phyloP scores from a whole-genome alignment of 2,113 vertebrate genomes.

The Sturnira hondurensis region DNA sequence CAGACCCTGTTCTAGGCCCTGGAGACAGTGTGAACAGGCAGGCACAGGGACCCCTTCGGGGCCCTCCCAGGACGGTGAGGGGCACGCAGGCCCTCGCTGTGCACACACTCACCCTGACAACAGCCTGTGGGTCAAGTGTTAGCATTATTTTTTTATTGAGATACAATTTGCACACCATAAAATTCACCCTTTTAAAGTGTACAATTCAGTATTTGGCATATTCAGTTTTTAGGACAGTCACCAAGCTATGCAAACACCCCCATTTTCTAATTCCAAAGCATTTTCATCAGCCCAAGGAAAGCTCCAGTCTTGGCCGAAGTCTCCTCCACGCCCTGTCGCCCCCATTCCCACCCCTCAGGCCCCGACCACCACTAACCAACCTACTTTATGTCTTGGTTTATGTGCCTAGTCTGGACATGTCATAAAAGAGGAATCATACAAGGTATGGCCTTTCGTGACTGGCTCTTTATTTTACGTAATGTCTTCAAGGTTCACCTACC shows the following conservation, averaged over 20 bases:
- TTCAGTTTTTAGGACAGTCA: background rate
- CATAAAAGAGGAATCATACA: background rate
- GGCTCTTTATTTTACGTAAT: background rate
- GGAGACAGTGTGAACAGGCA: background rate
- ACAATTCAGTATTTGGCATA: background rate
- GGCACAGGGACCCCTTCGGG: background rate
- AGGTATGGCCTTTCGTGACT: background rate
- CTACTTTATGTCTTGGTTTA: background rate
- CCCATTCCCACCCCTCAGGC: background rate
- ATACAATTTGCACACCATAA: background rate
- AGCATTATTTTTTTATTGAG: background rate
- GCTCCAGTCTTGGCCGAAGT: background rate
- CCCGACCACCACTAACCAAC: background rate
- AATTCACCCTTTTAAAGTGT: background rate
- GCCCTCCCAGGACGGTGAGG: background rate
- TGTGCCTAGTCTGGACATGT: background rate
- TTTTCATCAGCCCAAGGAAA: background rate
- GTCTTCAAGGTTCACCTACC: background rate
- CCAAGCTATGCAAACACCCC: background rate
- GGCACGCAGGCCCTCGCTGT: background rate
- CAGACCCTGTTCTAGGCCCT: background rate
- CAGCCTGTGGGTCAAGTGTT: background rate
- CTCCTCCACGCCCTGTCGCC: rapidly evolving
- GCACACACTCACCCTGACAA: too few relatives aligned
- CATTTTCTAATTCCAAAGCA: background rate